These are phyloP conservation scores for Dysmachus trigonus DNA, from an alignment of 2,888 invertebrate species.

Conservation along the genomic window DNA sequence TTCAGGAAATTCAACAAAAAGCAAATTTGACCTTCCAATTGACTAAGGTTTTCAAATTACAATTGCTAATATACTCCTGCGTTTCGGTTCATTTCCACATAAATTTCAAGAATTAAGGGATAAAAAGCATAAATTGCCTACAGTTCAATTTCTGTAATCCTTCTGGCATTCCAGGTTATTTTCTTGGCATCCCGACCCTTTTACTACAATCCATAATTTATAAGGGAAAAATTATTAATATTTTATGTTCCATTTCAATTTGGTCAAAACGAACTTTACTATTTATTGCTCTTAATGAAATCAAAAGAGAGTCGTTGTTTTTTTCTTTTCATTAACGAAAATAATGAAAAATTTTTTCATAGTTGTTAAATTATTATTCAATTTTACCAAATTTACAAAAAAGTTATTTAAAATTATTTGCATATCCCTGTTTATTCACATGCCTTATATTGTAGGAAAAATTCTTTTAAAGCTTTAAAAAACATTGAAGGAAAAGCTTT, in stretches of 20 bases:
- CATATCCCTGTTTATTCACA: too few relatives aligned
- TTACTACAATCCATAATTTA: not conserved
- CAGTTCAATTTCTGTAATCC: not conserved
- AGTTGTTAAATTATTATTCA: not conserved
- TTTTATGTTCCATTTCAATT: not conserved
- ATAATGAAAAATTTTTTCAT: not conserved
- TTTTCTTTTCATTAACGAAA: not conserved
- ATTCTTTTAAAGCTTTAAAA: not conserved
- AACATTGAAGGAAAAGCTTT: too few relatives aligned
- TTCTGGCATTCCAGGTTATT: not conserved
- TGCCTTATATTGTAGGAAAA: not conserved
- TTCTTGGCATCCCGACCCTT: not conserved
- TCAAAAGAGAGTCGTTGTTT: not conserved
- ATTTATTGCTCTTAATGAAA: not conserved
- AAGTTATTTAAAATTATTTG: not conserved
- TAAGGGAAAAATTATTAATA: not conserved
- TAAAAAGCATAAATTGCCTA: not conserved
- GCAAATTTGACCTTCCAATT: not conserved
- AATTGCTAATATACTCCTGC: not conserved
- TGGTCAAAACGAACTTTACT: not conserved
- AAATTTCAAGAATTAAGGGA: not conserved
- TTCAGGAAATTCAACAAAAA: not conserved
- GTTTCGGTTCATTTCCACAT: not conserved
- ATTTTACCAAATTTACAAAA: not conserved
- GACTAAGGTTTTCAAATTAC: not conserved